phyloP scores from a whole-genome alignment of 2,797 vertebrate genomes.

The Euphonia xanthogaster region DNA sequence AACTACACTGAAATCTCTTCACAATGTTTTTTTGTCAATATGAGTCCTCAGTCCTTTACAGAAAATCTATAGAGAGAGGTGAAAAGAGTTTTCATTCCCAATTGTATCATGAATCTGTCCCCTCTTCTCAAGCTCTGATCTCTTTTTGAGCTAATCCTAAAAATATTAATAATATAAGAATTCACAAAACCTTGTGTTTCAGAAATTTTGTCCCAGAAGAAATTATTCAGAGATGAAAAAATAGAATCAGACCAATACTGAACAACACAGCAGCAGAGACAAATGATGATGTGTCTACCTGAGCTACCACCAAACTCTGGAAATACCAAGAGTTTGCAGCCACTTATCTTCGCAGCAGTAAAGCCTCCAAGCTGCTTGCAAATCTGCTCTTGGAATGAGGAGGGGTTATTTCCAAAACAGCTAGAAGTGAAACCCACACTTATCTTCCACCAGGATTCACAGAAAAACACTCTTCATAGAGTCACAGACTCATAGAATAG shows the following conservation, averaged over 20 bases:
- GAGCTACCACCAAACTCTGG: background rate
- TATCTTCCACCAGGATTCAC: background rate
- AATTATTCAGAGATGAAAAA: background rate
- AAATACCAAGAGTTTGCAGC: background rate
- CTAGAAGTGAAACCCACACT: background rate
- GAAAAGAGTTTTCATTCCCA: background rate
- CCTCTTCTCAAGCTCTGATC: background rate
- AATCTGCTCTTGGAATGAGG: background rate
- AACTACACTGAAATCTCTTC: background rate
- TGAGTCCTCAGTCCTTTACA: background rate
- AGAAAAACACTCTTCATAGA: background rate
- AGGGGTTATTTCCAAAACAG: background rate
- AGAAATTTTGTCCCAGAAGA: background rate
- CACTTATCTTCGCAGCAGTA: background rate
- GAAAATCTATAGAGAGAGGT: background rate
- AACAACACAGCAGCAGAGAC: background rate
- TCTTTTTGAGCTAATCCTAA: background rate
- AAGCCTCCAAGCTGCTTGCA: background rate
- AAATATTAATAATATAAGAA: background rate
- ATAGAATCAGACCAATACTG: background rate
- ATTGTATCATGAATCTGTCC: background rate
- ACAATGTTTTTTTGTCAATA: background rate
- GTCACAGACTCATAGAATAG: background rate
- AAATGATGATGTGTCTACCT: background rate
- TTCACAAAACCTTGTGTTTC: background rate